phyloP scores from a whole-genome alignment of 2,797 vertebrate species.

The Limosa lapponica region DNA sequence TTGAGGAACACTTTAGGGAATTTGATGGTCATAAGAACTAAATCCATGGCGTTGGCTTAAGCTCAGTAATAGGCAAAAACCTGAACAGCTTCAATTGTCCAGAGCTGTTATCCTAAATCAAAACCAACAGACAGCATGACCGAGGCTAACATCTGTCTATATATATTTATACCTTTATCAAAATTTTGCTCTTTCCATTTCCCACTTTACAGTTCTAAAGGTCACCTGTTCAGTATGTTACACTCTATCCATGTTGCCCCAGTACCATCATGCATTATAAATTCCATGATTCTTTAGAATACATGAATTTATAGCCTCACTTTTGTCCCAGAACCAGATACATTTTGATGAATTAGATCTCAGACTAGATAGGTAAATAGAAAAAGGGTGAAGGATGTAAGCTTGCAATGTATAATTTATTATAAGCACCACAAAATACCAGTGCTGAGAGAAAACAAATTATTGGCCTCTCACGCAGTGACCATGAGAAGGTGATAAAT shows the following conservation, averaged over 20 bases:
- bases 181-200: neutral
- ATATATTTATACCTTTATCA: neutral
- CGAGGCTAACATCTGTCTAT: neutral
- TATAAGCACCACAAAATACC: constrained; percentile 59
- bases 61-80: neutral
- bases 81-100: neutral
- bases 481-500: constrained; percentile 73
- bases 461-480: constrained; percentile 71
- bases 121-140: neutral
- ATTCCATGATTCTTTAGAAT: constrained; percentile 34
- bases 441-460: constrained; percentile 72
- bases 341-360: constrained; percentile 67
- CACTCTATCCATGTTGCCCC: neutral
- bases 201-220: neutral
- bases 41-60: neutral
- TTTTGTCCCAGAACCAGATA: neutral
- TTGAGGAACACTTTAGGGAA: neutral
- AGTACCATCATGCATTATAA: neutral
- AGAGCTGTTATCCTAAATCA: neutral
- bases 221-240: neutral
- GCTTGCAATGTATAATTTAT: constrained; percentile 71
- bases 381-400: constrained; percentile 42
- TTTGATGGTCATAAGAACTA: neutral
- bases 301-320: constrained; percentile 29
- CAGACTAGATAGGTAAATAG: constrained; percentile 67